Conservation (phyloP, 2,888 invertebrate species). For the Magallana nippona region DNA sequence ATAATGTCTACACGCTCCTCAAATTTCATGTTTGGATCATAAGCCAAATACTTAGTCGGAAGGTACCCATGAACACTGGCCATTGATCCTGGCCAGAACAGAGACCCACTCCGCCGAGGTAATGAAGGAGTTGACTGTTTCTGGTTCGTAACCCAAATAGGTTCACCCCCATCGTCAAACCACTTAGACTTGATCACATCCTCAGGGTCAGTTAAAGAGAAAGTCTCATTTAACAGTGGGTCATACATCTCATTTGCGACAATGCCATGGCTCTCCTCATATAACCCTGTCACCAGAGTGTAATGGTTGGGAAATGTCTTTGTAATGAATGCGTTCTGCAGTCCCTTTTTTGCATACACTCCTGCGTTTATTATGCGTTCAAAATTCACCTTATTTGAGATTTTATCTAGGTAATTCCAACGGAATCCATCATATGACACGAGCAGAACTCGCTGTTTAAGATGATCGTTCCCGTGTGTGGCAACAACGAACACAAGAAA, state of each 20-base stretch:
- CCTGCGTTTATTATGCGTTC: constrained; percentile 83
- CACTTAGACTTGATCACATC: constrained; percentile 80
- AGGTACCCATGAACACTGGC: constrained; percentile 76
- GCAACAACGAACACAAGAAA: not conserved
- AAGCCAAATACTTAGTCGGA: constrained; percentile 62
- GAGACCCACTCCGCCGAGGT: constrained; percentile 83
- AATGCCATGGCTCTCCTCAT: constrained; percentile 86
- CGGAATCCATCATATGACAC: constrained; percentile 88
- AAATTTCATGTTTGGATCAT: constrained; percentile 67
- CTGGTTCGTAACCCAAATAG: constrained; percentile 81
- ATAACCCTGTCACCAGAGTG: constrained; percentile 84
- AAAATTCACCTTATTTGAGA: constrained; percentile 82
- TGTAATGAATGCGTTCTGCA: constrained; percentile 81
- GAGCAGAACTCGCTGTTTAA: constrained; percentile 78
- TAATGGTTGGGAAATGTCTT: constrained; percentile 89
- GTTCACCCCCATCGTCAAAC: constrained; percentile 79
- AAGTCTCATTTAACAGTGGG: constrained; percentile 75
- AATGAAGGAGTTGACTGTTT: constrained; percentile 81
- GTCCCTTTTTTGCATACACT: constrained; percentile 82
- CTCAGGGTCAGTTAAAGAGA: constrained; percentile 48
- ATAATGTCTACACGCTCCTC: constrained; percentile 69
- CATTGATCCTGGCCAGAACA: constrained; percentile 87
- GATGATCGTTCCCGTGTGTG: not conserved
- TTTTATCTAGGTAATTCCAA: constrained; percentile 84
- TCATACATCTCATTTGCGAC: constrained; percentile 85